Percentiles rank a stretch among this genome's conserved stretches.
Conservation (phyloP, 2,888 invertebrate species). For the Tenthredo mesomela region DNA sequence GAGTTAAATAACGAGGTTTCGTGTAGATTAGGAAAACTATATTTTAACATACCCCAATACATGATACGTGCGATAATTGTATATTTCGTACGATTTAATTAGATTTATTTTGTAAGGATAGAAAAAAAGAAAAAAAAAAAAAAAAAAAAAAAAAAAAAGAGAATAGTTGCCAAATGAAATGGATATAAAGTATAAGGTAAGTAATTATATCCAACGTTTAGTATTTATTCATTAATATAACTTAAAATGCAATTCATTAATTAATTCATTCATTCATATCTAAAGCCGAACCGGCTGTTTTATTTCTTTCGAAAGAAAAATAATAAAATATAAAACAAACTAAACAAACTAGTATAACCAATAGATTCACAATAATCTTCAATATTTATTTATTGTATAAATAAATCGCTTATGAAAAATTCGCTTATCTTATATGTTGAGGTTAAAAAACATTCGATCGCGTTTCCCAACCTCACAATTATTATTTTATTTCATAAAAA, state of each 20-base stretch:
- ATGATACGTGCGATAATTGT: neutral
- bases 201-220: neutral
- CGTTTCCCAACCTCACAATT: conserved; percentile 14
- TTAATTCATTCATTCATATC: neutral
- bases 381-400: neutral
- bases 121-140: neutral
- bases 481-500: neutral
- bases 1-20: neutral
- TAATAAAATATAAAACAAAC: neutral
- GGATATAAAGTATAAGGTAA: conserved; percentile 50
- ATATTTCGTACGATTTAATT: neutral
- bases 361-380: no score
- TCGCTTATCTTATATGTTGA: neutral
- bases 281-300: neutral
- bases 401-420: neutral
- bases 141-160: neutral
- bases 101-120: neutral
- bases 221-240: neutral
- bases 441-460: conserved; percentile 15
- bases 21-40: neutral
- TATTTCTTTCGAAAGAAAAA: neutral
- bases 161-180: conserved; percentile 47
- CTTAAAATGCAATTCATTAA: neutral
- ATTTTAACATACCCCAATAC: neutral
- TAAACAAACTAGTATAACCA: neutral